phyloP scores from a whole-genome alignment of 2,113 vertebrate genomes.

The Macaca mulatta region DNA sequence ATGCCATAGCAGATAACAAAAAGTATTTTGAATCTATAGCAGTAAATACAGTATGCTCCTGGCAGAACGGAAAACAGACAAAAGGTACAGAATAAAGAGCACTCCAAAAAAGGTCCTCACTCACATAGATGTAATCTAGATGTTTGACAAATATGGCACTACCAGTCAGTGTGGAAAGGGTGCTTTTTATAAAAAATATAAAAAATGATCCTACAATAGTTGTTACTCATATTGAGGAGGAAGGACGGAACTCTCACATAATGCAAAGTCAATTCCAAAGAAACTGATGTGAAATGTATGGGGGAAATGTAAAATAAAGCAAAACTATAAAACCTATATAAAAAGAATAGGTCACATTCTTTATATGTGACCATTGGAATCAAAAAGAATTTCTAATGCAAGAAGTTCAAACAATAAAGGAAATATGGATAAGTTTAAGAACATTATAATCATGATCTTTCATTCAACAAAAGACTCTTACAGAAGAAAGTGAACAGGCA shows the following conservation, averaged over 20 bases:
- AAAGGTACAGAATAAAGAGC: background rate
- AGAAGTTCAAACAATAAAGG: background rate
- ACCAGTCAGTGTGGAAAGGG: background rate
- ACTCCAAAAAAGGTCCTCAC: background rate
- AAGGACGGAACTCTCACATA: background rate
- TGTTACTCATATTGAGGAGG: background rate
- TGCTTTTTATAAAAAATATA: background rate
- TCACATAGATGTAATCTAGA: background rate
- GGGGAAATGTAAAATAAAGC: background rate
- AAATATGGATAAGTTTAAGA: background rate
- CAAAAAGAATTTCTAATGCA: background rate
- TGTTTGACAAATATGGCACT: background rate
- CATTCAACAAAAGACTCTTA: background rate
- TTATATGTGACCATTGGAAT: background rate
- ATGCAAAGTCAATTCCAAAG: background rate
- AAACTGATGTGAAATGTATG: background rate
- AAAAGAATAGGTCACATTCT: background rate
- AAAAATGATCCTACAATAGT: background rate
- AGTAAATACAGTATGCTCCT: background rate
- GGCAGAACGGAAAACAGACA: background rate
- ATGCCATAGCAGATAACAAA: background rate
- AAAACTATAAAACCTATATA: background rate
- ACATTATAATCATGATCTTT: background rate
- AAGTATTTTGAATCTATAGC: background rate
- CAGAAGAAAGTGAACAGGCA: background rate